phyloP scores from a whole-genome alignment of 2,888 invertebrate species.

The Eilema griseolum region DNA sequence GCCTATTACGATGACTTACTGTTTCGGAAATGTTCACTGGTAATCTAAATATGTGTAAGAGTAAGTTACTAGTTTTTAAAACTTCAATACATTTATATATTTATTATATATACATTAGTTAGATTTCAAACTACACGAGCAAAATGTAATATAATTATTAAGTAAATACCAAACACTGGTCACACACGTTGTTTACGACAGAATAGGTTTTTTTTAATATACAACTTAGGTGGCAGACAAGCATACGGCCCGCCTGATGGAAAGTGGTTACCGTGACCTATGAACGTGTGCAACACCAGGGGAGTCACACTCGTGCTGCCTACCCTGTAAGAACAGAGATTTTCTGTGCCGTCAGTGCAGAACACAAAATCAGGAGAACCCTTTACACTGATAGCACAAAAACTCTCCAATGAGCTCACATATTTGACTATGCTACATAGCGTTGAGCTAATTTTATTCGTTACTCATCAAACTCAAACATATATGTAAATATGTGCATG shows the following conservation, averaged over 20 bases:
- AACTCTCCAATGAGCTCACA: too few species aligned
- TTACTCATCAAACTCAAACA: not conserved
- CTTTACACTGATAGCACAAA: too few species aligned
- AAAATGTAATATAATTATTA: conserved; percentile 1
- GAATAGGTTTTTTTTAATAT: too few species aligned
- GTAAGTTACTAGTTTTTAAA: conserved; percentile 5
- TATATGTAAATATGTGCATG: too few species aligned
- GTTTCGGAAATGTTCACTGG: conserved; percentile 17
- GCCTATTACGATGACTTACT: conserved; percentile 32
- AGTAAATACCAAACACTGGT: not conserved
- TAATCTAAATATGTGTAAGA: not conserved
- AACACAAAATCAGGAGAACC: too few species aligned
- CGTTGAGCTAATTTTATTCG: not conserved
- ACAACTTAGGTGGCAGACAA: too few species aligned
- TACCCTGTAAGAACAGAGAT: too few species aligned
- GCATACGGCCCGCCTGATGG: too few species aligned
- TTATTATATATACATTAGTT: not conserved
- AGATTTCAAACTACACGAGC: not conserved
- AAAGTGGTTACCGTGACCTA: too few species aligned
- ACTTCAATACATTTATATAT: not conserved
- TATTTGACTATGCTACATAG: not conserved
- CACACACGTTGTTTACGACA: not conserved
- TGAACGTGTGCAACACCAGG: too few species aligned
- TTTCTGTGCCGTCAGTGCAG: too few species aligned
- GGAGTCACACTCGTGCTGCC: too few species aligned